Conservation (phyloP, 2,888 invertebrate species). For the Orthonevra nobilis region DNA sequence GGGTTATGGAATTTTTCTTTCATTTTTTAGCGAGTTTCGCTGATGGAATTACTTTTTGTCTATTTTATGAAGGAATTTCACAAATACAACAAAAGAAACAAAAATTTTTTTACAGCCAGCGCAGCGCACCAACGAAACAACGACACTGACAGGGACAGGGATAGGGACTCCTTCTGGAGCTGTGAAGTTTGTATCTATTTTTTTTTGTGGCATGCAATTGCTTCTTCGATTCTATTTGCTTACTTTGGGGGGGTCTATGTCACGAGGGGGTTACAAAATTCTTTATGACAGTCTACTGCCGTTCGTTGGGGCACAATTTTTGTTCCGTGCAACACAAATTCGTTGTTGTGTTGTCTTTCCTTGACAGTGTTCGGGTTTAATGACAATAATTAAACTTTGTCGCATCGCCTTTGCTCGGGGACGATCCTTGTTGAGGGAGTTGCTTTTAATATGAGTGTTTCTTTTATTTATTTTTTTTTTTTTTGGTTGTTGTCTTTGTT, state of each 20-base stretch:
- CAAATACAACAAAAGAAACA: too few relatives aligned
- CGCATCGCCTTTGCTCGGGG: conserved; percentile 51
- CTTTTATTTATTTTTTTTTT: conserved; percentile 20
- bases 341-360: too few relatives aligned
- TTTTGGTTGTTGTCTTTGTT: conserved; percentile 27
- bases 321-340: conserved; percentile 60
- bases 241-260: background rate
- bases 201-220: conserved; percentile 58
- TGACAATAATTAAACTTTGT: conserved; percentile 70
- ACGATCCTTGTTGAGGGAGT: conserved; percentile 38
- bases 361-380: conserved; percentile 63
- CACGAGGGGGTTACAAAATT: conserved; percentile 48
- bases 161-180: conserved; percentile 23
- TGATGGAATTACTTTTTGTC: conserved; percentile 66
- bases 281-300: conserved; percentile 58
- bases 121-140: conserved; percentile 16
- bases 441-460: too few relatives aligned
- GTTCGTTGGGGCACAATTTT: conserved; percentile 20
- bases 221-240: conserved; percentile 49
- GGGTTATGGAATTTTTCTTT: too few relatives aligned
- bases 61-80: conserved; percentile 60
- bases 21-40: conserved; percentile 25
- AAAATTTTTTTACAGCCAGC: conserved; percentile 60
- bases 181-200: conserved; percentile 16
- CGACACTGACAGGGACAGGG: too few relatives aligned